Percentiles rank a stretch among this genome's conserved stretches.
Evolutionary conservation across 2,888 invertebrate genomes (phyloP).

Genomic region (Hypercompe scribonia): DNA sequence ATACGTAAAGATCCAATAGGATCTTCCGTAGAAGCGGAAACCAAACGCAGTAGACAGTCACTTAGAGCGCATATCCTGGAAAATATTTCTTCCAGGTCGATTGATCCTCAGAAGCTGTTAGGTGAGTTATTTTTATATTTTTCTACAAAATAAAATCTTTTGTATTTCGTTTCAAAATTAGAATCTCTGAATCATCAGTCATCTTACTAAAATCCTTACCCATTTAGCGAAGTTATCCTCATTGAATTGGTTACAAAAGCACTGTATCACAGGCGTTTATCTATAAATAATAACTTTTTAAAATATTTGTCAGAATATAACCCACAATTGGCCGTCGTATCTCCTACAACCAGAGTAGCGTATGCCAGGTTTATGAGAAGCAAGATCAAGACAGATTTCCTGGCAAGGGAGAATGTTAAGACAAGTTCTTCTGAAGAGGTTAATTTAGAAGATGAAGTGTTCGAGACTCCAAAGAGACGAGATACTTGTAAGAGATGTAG

Average conservation of each 20-base stretch:
- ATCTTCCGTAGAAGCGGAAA: conserved; percentile 89
- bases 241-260: not conserved
- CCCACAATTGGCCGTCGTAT: conserved; percentile 91
- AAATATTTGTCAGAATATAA: conserved; percentile 90
- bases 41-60: conserved; percentile 89
- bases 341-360: conserved; percentile 93
- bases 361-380: conserved; percentile 95
- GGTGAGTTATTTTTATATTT: conserved; percentile 72
- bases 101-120: conserved; percentile 91
- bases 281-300: not conserved
- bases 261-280: not conserved
- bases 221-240: not conserved
- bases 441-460: conserved; percentile 71
- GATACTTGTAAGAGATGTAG: conserved; percentile 54
- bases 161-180: no score
- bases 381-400: conserved; percentile 88
- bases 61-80: conserved; percentile 90
- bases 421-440: conserved; percentile 53
- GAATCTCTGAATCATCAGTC: no score
- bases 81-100: conserved; percentile 88
- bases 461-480: conserved; percentile 61
- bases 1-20: conserved; percentile 92
- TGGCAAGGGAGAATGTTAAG: conserved; percentile 56
- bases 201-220: no score
- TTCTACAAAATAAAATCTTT: not conserved